Conservation (phyloP, 2,113 vertebrate genomes). For the Pantherophis guttatus region DNA sequence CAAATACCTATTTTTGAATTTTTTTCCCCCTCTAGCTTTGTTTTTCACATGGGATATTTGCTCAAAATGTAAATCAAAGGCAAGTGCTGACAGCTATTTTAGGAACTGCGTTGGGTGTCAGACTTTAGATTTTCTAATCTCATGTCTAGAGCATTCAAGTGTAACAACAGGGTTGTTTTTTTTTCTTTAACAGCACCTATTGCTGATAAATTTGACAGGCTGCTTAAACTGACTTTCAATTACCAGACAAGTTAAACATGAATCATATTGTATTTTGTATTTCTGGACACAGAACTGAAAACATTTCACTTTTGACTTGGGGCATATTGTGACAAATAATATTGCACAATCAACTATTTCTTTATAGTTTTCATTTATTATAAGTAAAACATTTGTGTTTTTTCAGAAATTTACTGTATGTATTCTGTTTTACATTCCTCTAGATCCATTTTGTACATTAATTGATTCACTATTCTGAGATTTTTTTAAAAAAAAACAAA, state of each 20-base stretch:
- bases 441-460: background rate
- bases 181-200: background rate
- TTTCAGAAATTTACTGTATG: background rate
- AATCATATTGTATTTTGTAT: background rate
- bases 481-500: background rate
- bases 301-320: background rate
- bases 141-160: background rate
- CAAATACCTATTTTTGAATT: background rate
- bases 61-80: background rate
- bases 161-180: background rate
- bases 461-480: background rate
- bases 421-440: background rate
- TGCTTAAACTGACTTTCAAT: background rate
- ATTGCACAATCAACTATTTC: background rate
- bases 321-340: background rate
- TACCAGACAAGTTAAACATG: background rate
- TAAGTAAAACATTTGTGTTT: background rate
- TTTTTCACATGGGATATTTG: background rate
- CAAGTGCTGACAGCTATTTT: background rate
- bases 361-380: background rate
- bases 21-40: background rate
- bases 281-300: rapidly evolving
- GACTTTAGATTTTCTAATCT: background rate
- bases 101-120: background rate
- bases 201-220: background rate